Conservation (phyloP, 2,888 invertebrate species). For the Apamea sordens region DNA sequence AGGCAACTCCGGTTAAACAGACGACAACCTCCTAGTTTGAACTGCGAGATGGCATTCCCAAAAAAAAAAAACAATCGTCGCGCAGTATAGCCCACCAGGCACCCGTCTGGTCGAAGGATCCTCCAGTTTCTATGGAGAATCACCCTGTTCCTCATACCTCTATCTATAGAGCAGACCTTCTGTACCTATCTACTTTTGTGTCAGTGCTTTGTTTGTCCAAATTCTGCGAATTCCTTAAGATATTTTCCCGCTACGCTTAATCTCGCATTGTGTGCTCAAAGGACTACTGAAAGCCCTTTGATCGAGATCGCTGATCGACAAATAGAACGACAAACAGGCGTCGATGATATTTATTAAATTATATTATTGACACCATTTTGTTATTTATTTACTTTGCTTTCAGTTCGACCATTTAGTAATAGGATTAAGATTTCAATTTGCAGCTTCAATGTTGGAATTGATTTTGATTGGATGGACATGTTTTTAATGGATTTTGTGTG, state of each 20-base stretch:
- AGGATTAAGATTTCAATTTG: slow-evolving; percentile 25
- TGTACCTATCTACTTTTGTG: background rate
- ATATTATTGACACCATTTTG: slow-evolving; percentile 9
- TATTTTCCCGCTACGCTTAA: slow-evolving; percentile 57
- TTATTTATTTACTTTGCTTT: slow-evolving; percentile 27
- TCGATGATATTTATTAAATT: slow-evolving; percentile 31
- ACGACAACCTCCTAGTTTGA: too few species aligned
- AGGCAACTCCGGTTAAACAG: too few species aligned
- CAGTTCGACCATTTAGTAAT: slow-evolving; percentile 6
- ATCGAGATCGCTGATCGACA: slow-evolving; percentile 44
- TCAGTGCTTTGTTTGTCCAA: slow-evolving; percentile 56
- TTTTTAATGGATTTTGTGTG: too few species aligned
- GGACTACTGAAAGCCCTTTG: slow-evolving; percentile 51
- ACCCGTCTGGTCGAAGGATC: too few species aligned
- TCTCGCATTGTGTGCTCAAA: slow-evolving; percentile 54
- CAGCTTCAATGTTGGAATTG: background rate
- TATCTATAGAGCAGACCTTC: background rate
- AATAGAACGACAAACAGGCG: slow-evolving; percentile 38
- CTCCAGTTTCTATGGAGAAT: too few species aligned
- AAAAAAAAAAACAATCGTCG: too few species aligned
- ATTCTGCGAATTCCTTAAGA: slow-evolving; percentile 53
- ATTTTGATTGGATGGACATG: background rate
- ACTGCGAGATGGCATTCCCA: too few species aligned
- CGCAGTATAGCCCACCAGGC: too few species aligned
- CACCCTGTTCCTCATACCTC: too few species aligned